These are phyloP conservation scores for Delphinapterus leucas DNA, from an alignment of 2,113 vertebrate species.

Conservation along the genomic window DNA sequence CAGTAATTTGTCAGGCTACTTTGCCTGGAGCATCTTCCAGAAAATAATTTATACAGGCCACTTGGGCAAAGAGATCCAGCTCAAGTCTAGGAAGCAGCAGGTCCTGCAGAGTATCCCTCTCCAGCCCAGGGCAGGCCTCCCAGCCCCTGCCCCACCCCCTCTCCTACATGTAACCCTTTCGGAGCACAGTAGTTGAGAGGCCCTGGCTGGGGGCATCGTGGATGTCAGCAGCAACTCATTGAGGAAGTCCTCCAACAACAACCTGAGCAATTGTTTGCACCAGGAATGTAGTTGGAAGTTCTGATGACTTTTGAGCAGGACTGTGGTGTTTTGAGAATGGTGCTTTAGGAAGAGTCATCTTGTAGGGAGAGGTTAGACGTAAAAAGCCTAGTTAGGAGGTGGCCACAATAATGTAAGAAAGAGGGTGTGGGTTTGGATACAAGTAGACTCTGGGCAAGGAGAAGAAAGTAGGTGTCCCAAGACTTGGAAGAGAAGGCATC, in stretches of 20 bases:
- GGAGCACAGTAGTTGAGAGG: neutral
- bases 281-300: neutral
- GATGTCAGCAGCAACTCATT: neutral
- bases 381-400: neutral
- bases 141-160: fast-evolving
- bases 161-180: neutral
- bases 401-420: fast-evolving
- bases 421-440: neutral
- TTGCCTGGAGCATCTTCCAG: neutral
- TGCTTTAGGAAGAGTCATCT: neutral
- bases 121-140: fast-evolving
- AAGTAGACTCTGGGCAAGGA: neutral
- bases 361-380: neutral
- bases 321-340: neutral
- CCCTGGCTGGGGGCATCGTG: neutral
- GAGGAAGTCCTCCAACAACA: neutral
- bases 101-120: neutral
- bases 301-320: neutral
- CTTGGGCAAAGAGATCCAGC: conserved; percentile 46
- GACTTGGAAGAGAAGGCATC: neutral
- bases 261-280: neutral
- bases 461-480: neutral
- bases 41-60: conserved; percentile 18
- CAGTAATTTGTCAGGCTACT: neutral
- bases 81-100: neutral